Percentiles rank a stretch among this genome's conserved stretches.
phyloP scores from a whole-genome alignment of 1,140 invertebrate species.

The Drosophila setifemur region DNA sequence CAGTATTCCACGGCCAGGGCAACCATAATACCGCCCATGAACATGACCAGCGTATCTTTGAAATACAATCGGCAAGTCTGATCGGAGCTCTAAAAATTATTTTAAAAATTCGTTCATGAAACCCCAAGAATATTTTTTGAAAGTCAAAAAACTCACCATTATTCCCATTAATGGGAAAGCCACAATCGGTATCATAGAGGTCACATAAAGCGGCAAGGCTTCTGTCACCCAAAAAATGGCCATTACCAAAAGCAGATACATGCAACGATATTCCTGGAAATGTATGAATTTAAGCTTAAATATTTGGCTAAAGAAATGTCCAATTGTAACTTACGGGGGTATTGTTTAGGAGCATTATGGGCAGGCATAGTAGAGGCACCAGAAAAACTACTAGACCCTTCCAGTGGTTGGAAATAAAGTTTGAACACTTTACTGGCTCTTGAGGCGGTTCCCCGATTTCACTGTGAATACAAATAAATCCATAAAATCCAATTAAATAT shows the following conservation, averaged over 20 bases:
- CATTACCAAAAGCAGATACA: slow-evolving; percentile 91
- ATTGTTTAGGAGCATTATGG: slow-evolving; percentile 84
- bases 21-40: slow-evolving; percentile 90
- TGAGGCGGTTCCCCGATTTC: slow-evolving; percentile 57
- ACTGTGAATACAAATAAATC: slow-evolving; percentile 16
- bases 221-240: slow-evolving; percentile 93
- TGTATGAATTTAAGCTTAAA: not conserved
- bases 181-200: slow-evolving; percentile 91
- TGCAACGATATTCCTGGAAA: slow-evolving; percentile 86
- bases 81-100: slow-evolving; percentile 83
- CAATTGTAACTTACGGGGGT: slow-evolving; percentile 80
- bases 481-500: too few species aligned
- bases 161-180: slow-evolving; percentile 91
- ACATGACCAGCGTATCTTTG: slow-evolving; percentile 95
- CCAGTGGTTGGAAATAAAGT: slow-evolving; percentile 84
- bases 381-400: slow-evolving; percentile 85
- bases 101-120: too few species aligned
- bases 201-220: slow-evolving; percentile 90
- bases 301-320: too few species aligned
- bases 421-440: slow-evolving; percentile 28
- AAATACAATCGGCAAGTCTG: slow-evolving; percentile 88
- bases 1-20: slow-evolving; percentile 93
- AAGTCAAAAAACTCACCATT: slow-evolving; percentile 66
- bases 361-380: slow-evolving; percentile 85
- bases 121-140: not conserved